Percentiles rank a stretch among this genome's conserved stretches.
Conservation (phyloP, 2,113 vertebrate genomes). For the Urocitellus parryii region DNA sequence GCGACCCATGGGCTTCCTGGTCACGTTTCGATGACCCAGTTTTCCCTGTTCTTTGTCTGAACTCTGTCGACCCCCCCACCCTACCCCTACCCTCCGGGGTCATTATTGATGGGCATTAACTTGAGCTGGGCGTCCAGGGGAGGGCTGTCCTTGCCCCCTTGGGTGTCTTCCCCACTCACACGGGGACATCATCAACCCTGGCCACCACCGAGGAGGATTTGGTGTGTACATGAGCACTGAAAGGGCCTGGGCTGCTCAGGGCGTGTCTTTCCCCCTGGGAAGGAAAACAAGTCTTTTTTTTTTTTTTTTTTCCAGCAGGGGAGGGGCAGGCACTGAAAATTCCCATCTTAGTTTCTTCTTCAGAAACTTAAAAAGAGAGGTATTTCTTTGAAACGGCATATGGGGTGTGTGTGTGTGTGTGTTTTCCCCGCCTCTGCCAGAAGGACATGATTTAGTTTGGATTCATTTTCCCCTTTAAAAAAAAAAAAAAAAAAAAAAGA, state of each 20-base stretch:
- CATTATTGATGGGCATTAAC: constrained; percentile 89
- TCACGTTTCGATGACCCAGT: constrained; percentile 88
- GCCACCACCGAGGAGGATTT: constrained; percentile 65
- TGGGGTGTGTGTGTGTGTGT: constrained; percentile 8
- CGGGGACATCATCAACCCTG: constrained; percentile 71
- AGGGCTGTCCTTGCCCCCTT: constrained; percentile 81
- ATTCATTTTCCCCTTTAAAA: background rate
- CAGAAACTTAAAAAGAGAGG: constrained; percentile 73
- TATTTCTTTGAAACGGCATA: constrained; percentile 77
- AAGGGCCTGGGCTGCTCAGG: background rate
- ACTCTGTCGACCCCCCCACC: constrained; percentile 82
- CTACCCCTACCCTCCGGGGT: constrained; percentile 81
- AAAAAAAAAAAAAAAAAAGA: constrained; percentile 24
- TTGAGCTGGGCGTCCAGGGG: constrained; percentile 83
- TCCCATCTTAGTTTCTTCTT: constrained; percentile 57
- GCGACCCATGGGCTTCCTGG: constrained; percentile 79
- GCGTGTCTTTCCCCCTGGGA: background rate
- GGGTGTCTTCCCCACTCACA: constrained; percentile 74
- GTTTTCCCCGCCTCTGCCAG: background rate
- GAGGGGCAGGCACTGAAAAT: background rate
- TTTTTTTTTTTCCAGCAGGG: background rate
- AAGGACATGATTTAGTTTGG: constrained; percentile 61
- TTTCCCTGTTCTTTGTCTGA: constrained; percentile 84
- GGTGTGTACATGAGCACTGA: background rate
- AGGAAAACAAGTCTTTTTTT: constrained; percentile 70